Conservation (phyloP, 2,797 vertebrate genomes). For the Podargus strigoides region DNA sequence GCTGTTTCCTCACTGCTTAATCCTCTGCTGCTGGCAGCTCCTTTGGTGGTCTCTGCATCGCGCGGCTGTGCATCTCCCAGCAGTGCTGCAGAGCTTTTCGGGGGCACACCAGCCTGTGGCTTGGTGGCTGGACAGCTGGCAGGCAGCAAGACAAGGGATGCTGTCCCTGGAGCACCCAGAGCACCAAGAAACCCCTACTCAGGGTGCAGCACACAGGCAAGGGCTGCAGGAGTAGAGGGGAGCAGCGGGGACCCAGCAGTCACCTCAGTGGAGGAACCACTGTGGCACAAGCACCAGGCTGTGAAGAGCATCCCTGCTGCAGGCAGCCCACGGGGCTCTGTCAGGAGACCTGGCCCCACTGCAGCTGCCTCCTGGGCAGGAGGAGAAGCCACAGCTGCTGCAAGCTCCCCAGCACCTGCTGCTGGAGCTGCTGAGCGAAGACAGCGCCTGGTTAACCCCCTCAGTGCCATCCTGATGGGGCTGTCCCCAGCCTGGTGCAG, state of each 20-base stretch:
- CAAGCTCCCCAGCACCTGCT: not conserved
- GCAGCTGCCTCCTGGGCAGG: not conserved
- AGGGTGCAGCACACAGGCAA: rapidly evolving
- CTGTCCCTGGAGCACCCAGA: not conserved
- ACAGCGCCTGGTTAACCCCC: not conserved
- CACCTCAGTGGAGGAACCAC: not conserved
- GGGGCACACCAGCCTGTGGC: not conserved
- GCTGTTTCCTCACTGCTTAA: not conserved
- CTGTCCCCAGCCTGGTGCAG: not conserved
- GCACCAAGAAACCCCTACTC: not conserved
- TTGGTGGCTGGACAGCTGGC: not conserved
- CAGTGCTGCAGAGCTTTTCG: not conserved
- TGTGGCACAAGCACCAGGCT: not conserved
- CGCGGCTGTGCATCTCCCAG: no score
- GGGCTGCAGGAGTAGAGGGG: not conserved
- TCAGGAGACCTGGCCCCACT: not conserved
- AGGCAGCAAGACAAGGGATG: not conserved
- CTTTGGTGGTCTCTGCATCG: not conserved
- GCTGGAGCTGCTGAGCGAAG: not conserved
- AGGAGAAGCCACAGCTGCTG: not conserved
- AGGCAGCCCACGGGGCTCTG: not conserved
- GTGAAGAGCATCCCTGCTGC: not conserved
- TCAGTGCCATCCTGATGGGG: not conserved
- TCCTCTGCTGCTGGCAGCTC: not conserved
- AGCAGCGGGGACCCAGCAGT: not conserved